phyloP scores from a whole-genome alignment of 2,888 invertebrate genomes.

The Tetragonula carbonaria region DNA sequence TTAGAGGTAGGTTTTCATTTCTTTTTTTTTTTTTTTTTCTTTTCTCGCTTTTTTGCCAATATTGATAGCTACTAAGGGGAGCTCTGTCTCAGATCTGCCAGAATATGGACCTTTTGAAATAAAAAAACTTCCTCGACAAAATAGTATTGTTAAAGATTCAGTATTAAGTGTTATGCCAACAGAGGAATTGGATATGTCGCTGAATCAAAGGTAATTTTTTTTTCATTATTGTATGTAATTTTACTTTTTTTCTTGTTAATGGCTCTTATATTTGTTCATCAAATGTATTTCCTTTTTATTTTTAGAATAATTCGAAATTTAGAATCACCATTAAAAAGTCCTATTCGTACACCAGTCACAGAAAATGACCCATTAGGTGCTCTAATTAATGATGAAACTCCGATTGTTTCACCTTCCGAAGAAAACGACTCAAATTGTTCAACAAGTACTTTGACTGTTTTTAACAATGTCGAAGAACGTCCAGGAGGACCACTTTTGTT shows the following conservation, averaged over 20 bases:
- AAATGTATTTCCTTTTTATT: background rate
- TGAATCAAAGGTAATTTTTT: slow-evolving; percentile 77
- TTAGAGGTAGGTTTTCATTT: background rate
- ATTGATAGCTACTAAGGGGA: slow-evolving; percentile 78
- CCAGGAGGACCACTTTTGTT: slow-evolving; percentile 82
- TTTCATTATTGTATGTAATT: background rate
- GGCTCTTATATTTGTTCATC: background rate
- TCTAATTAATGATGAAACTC: slow-evolving; percentile 85
- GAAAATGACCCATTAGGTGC: slow-evolving; percentile 97
- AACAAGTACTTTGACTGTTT: slow-evolving; percentile 82
- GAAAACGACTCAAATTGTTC: slow-evolving; percentile 83
- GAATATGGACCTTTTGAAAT: slow-evolving; percentile 79
- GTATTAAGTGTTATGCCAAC: slow-evolving; percentile 74
- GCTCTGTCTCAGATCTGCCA: slow-evolving; percentile 82
- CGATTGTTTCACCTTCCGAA: slow-evolving; percentile 82
- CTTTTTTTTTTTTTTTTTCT: slow-evolving; percentile 19
- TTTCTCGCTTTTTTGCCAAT: background rate
- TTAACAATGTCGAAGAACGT: slow-evolving; percentile 80
- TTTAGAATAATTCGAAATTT: slow-evolving; percentile 74
- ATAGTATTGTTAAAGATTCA: slow-evolving; percentile 82
- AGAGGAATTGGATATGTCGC: slow-evolving; percentile 76
- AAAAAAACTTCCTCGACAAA: slow-evolving; percentile 81
- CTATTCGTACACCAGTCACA: slow-evolving; percentile 91
- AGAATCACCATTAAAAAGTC: slow-evolving; percentile 82
- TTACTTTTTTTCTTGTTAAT: background rate